Percentiles rank a stretch among this genome's conserved stretches.
Conservation (phyloP, 2,113 vertebrate genomes). For the Hemibagrus wyckioides region DNA sequence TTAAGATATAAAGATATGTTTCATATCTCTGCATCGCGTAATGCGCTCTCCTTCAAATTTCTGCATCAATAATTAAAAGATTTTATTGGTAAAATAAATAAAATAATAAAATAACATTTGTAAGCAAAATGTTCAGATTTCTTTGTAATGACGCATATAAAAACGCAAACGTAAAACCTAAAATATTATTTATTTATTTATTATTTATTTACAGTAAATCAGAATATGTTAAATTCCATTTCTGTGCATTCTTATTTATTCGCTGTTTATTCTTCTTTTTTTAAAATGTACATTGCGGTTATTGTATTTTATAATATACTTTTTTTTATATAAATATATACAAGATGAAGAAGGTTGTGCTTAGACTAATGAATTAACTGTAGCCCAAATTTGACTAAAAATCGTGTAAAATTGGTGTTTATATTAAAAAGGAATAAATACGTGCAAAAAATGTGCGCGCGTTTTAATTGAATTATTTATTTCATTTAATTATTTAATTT, state of each 20-base stretch:
- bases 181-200: background rate
- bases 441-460: background rate
- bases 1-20: too few relatives aligned
- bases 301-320: background rate
- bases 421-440: background rate
- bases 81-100: background rate
- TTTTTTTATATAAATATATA: background rate
- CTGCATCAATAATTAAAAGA: background rate
- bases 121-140: background rate
- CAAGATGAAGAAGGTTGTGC: background rate
- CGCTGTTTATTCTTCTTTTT: background rate
- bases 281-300: background rate
- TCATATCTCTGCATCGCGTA: background rate
- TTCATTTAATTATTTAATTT: background rate
- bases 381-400: background rate
- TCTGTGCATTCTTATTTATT: background rate
- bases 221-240: background rate
- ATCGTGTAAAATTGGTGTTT: too few relatives aligned
- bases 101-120: background rate
- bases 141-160: background rate
- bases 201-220: too few relatives aligned
- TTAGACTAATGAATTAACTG: background rate
- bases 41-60: background rate
- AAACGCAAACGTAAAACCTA: background rate
- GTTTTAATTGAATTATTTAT: background rate